phyloP scores from a whole-genome alignment of 2,113 vertebrate genomes.

The Nothocercus julius region DNA sequence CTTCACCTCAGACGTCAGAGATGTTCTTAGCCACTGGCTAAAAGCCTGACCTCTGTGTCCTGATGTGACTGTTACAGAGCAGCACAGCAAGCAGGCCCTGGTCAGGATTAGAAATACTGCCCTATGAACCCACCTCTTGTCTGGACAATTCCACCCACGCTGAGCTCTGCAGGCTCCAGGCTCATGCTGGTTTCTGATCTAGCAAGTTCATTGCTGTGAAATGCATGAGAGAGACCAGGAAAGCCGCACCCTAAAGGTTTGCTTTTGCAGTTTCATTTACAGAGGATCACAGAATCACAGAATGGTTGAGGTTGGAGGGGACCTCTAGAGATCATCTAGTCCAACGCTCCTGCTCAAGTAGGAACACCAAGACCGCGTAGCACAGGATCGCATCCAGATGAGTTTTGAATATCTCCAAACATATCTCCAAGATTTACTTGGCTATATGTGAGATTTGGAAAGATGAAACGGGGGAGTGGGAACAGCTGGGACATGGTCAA shows the following conservation, averaged over 20 bases:
- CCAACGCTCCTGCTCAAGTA: too few species aligned
- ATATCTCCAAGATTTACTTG: neutral
- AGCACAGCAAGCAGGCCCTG: too few species aligned
- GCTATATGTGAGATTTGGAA: neutral
- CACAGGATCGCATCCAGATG: too few species aligned
- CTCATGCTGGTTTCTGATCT: neutral
- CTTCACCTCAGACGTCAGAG: accelerated
- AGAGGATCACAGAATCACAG: too few species aligned
- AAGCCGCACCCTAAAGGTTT: too few species aligned
- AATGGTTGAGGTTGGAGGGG: too few species aligned
- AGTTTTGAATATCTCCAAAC: too few species aligned
- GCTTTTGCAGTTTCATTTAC: too few species aligned
- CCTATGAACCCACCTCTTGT: neutral
- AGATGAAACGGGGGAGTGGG: neutral
- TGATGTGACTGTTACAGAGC: neutral
- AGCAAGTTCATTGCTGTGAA: neutral
- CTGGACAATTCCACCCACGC: neutral
- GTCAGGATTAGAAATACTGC: too few species aligned
- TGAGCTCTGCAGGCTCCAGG: neutral
- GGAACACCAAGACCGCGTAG: too few species aligned
- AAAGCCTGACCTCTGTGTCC: neutral
- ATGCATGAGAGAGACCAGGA: neutral
- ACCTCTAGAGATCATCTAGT: too few species aligned
- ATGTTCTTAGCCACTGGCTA: neutral
- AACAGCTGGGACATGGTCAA: neutral